Evolutionary conservation across 2,888 invertebrate genomes (phyloP).

Genomic region (Oscheius onirici): DNA sequence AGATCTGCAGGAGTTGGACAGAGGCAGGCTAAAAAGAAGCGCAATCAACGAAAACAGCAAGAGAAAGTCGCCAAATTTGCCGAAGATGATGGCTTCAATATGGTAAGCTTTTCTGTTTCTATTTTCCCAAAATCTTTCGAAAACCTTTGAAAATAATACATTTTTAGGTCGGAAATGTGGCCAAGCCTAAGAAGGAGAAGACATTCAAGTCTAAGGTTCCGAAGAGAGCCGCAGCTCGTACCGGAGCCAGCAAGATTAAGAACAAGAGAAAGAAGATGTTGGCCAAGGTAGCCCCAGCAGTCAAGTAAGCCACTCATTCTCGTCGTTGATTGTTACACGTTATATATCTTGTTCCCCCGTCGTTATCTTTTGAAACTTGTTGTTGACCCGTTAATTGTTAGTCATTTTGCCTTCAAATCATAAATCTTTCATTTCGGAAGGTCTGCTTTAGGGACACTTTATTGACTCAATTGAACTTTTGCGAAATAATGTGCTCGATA

Average conservation of each 20-base stretch:
- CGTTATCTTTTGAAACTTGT: no score
- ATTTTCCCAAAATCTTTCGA: no score
- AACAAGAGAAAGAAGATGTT: conserved; percentile 55
- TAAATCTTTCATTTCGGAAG: no score
- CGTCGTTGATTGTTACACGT: neutral
- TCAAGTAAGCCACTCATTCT: neutral
- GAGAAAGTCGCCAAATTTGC: conserved; percentile 41
- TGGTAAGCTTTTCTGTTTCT: conserved; percentile 28
- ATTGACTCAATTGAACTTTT: no score
- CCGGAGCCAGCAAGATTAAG: conserved; percentile 51
- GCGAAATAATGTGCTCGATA: no score
- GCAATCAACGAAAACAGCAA: conserved; percentile 48
- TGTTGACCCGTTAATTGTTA: no score
- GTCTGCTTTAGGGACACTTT: no score
- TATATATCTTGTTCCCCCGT: no score
- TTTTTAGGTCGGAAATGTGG: conserved; percentile 38
- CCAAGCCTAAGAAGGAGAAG: conserved; percentile 44
- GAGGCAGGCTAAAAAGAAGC: conserved; percentile 49
- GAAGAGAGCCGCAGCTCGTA: conserved; percentile 50
- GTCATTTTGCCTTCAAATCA: no score
- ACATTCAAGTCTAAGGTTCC: conserved; percentile 42
- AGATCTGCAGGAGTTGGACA: conserved; percentile 43
- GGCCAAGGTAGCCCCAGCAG: conserved; percentile 20
- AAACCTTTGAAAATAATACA: neutral
- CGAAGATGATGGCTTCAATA: conserved; percentile 58